A percentile compares a stretch with the other conserved stretches of the same genome.
Evolutionary conservation across 2,888 invertebrate species (phyloP).

Genomic region (Caenorhabditis wallacei): DNA sequence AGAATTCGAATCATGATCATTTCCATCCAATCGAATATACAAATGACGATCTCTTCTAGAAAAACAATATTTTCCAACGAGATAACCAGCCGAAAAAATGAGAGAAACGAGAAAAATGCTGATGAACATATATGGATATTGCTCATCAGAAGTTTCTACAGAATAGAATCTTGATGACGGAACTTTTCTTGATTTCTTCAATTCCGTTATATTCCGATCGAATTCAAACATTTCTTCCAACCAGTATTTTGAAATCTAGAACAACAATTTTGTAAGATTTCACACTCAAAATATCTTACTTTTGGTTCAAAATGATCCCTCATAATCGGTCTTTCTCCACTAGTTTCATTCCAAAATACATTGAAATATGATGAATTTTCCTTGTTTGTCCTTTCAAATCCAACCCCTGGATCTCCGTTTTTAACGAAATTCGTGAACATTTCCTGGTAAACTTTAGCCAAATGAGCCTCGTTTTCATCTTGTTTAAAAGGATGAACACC

Average conservation of each 20-base stretch:
- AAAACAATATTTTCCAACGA: conserved; percentile 28
- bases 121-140: conserved; percentile 30
- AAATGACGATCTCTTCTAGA: conserved; percentile 11
- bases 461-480: conserved; percentile 69
- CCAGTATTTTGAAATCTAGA: conserved; percentile 49
- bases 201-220: conserved; percentile 30
- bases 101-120: conserved; percentile 15
- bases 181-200: not conserved
- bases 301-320: conserved; percentile 4
- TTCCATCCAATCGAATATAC: conserved; percentile 54
- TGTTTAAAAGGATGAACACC: conserved; percentile 71
- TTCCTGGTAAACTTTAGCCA: conserved; percentile 61
- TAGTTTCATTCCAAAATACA: conserved; percentile 41
- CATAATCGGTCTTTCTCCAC: conserved; percentile 31
- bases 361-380: conserved; percentile 20
- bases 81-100: conserved; percentile 32
- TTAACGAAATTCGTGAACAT: conserved; percentile 70
- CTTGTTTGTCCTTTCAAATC: conserved; percentile 1
- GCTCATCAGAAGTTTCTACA: not conserved
- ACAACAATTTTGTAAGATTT: not conserved
- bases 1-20: conserved; percentile 28
- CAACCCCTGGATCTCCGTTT: conserved; percentile 51
- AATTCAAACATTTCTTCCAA: conserved; percentile 35
- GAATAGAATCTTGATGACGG: not conserved
- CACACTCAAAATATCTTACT: not conserved